Base-by-base conservation (phyloP, 2,888 invertebrate species). In the Synergus umbraculus region DNA sequence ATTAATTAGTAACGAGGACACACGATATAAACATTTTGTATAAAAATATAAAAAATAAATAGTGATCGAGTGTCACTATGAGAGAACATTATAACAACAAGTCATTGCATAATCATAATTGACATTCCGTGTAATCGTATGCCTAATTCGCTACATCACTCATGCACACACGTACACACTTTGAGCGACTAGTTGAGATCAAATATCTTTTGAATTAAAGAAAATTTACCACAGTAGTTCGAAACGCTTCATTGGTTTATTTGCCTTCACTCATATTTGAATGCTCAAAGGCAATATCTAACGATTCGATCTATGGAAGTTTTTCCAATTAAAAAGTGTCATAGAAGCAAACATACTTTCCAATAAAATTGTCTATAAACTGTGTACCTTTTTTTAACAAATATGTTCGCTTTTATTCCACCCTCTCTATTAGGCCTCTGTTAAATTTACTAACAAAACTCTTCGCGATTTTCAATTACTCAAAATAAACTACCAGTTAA, bases 41-140 rank as follows among this genome's bases (percentile, higher is more conserved):
- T 88, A 90, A 89, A 90, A 90, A 89, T 90, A 90, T 90, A 90
- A 90, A 90, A 90, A 90, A 90, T 90, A 89, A 88, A 89, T 89
- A 87, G 85, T 85, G 85, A 85, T 86, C 69, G 81, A 81, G 79
- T 76, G 79, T 83, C 85, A 78, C 84, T 76, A 83, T 77, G 79
- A 78, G 78, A 79, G 77, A 79, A 77, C 67, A 73, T 79, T 79
- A 80, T 77, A 79, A 82, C 80, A 79, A 80, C 29, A 29, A 29
- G 79, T 78, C 77, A 77, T 80, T 77, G 76, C 77, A 81, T 80
- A 78, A 76, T 80, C 77, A 82, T 81, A 82, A 83, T 83, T 83
- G 82, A 83, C 83, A 81, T 82, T 81, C 77, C 82, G 76, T 76
- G 73, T 76, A 66, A 66, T 41, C 66, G 43, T 66, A 66, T 9